These are phyloP conservation scores for Tetragnatha montana DNA, from an alignment of 2,888 invertebrate species.

Conservation along the genomic window DNA sequence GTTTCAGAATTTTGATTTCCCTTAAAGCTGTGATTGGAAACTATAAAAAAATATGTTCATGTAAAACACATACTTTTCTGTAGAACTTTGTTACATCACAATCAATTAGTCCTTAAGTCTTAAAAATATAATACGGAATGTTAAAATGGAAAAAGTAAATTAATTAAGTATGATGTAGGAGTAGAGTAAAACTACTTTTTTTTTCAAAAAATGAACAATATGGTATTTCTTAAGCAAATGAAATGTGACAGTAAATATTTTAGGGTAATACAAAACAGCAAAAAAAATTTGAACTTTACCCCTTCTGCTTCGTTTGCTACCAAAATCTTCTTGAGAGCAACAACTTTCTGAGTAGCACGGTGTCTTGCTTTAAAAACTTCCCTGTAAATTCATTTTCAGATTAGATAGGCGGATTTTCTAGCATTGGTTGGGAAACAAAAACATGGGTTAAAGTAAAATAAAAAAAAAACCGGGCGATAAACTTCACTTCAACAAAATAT, in stretches of 20 bases:
- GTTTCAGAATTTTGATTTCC: constrained; percentile 96
- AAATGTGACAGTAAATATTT: too few species aligned
- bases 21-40: constrained; percentile 97
- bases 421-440: too few species aligned
- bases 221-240: neutral
- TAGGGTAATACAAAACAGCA: too few species aligned
- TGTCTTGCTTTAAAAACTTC: constrained; percentile 98
- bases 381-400: constrained; percentile 78
- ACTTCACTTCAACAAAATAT: too few species aligned
- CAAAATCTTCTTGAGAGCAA: constrained; percentile 98
- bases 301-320: constrained; percentile 99
- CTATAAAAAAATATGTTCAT: constrained; percentile 25
- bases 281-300: constrained; percentile 38
- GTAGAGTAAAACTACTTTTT: too few species aligned
- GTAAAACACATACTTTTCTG: neutral
- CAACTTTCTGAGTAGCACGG: constrained; percentile 88
- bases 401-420: neutral
- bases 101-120: constrained; percentile 2
- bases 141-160: neutral
- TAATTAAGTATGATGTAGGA: too few species aligned
- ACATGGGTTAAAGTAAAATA: too few species aligned
- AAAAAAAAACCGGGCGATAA: too few species aligned
- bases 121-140: neutral
- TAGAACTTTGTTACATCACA: neutral
- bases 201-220: too few species aligned